A percentile compares a stretch with the other conserved stretches of the same genome.
These are phyloP conservation scores for Apis laboriosa DNA, from an alignment of 1,140 invertebrate genomes.

Conservation along the genomic window DNA sequence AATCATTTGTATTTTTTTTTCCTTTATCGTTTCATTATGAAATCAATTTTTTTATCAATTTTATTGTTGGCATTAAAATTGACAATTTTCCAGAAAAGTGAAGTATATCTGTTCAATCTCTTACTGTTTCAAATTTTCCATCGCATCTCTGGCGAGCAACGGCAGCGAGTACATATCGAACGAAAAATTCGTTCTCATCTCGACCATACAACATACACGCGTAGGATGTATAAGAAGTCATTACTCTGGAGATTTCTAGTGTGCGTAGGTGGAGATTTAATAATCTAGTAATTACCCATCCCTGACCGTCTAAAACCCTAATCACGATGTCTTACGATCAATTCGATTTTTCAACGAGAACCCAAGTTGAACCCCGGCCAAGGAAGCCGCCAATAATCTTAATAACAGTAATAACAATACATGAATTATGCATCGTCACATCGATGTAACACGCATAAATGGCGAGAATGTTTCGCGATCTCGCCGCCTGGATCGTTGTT, in stretches of 20 bases:
- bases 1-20: neutral
- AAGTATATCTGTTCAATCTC: too few relatives aligned
- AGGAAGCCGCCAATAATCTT: conserved; percentile 52
- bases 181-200: conserved; percentile 11
- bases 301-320: conserved; percentile 39
- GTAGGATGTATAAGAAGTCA: conserved; percentile 50
- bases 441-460: conserved; percentile 29
- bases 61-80: too few relatives aligned
- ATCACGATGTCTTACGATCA: conserved; percentile 43
- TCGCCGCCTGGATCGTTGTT: neutral
- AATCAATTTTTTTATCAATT: too few relatives aligned
- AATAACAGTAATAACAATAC: conserved; percentile 39
- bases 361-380: neutral
- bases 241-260: conserved; percentile 39
- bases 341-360: conserved; percentile 39
- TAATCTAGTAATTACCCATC: conserved; percentile 60
- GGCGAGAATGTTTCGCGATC: conserved; percentile 11
- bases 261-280: conserved; percentile 54
- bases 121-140: too few relatives aligned
- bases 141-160: neutral
- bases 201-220: too few relatives aligned
- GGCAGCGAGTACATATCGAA: neutral
- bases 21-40: too few relatives aligned
- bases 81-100: too few relatives aligned
- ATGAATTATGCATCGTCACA: conserved; percentile 30